Conservation (phyloP, 2,888 invertebrate species). For the Quadroppia sp. region DNA sequence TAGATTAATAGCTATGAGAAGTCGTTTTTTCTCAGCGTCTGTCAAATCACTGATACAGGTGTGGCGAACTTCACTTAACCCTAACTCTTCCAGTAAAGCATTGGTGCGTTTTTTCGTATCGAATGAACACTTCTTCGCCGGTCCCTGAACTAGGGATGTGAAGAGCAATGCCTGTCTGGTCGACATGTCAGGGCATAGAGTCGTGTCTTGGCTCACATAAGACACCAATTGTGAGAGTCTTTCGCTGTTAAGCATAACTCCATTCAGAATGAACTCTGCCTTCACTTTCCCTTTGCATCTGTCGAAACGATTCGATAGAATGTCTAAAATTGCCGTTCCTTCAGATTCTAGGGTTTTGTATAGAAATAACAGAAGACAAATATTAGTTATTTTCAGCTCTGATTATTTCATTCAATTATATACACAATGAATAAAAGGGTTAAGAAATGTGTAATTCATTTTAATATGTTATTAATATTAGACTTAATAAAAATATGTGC, state of each 20-base stretch:
- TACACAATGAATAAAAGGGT: too few species aligned
- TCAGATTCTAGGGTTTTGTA: conserved; percentile 63
- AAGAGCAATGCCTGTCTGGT: conserved; percentile 83
- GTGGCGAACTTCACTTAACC: conserved; percentile 79
- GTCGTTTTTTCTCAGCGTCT: conserved; percentile 75
- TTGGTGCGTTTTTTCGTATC: conserved; percentile 77
- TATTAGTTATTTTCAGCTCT: too few species aligned
- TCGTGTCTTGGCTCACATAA: conserved; percentile 69
- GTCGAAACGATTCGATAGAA: conserved; percentile 68
- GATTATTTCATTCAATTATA: too few species aligned
- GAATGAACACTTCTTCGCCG: conserved; percentile 57
- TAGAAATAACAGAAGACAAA: not conserved
- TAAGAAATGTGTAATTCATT: too few species aligned
- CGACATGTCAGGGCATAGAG: conserved; percentile 78
- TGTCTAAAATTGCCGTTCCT: conserved; percentile 77
- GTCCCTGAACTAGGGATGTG: conserved; percentile 69
- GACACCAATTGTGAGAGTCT: conserved; percentile 69
- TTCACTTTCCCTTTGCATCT: conserved; percentile 58
- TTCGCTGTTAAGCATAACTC: conserved; percentile 69
- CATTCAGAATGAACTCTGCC: conserved; percentile 81
- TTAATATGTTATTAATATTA: too few species aligned
- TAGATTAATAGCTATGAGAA: conserved; percentile 84
- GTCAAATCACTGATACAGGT: conserved; percentile 79
- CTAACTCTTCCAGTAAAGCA: conserved; percentile 82
- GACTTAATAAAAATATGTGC: too few species aligned